These are phyloP conservation scores for Cataglyphis altisquamis DNA, from an alignment of 2,888 invertebrate species.

Conservation along the genomic window DNA sequence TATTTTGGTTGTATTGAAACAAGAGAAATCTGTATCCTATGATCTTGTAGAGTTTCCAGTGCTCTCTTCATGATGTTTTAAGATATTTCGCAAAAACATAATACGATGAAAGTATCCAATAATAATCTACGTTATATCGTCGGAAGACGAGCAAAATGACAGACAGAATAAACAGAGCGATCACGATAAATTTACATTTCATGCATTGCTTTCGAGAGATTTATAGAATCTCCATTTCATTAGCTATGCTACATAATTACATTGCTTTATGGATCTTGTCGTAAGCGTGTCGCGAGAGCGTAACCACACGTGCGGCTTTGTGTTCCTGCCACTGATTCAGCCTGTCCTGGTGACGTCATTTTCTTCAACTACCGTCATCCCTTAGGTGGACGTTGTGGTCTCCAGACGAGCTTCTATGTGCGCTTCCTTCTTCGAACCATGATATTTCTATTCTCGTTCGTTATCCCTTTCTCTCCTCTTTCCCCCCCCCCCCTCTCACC, in stretches of 20 bases:
- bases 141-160: neutral
- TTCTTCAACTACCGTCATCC: constrained; percentile 63
- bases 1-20: neutral
- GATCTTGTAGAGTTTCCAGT: neutral
- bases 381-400: constrained; percentile 64
- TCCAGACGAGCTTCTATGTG: constrained; percentile 55
- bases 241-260: constrained; percentile 18
- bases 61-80: neutral
- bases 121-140: neutral
- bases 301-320: constrained; percentile 14
- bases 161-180: neutral
- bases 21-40: neutral
- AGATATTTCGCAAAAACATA: neutral
- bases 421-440: neutral
- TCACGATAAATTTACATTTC: constrained; percentile 6
- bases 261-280: constrained; percentile 14
- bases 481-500: neutral
- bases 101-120: neutral
- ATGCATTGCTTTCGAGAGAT: neutral
- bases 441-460: constrained; percentile 8
- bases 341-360: constrained; percentile 57
- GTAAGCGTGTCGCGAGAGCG: constrained; percentile 30
- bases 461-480: constrained; percentile 4
- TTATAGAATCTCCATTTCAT: neutral
- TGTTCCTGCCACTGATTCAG: neutral